These are phyloP conservation scores for Cheilosia vulpina DNA, from an alignment of 2,888 invertebrate genomes.

Conservation along the genomic window DNA sequence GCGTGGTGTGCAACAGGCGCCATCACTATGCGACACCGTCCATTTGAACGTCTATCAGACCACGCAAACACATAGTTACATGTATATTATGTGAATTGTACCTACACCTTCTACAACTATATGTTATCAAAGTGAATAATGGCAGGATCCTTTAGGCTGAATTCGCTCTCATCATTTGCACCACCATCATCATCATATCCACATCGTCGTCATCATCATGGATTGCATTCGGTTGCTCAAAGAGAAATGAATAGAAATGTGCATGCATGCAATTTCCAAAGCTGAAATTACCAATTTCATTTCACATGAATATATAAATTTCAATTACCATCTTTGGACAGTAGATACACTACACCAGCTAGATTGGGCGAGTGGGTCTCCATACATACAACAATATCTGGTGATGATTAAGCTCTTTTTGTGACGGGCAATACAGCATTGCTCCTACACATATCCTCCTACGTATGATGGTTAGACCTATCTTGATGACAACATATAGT, in stretches of 20 bases:
- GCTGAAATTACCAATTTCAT: slow-evolving; percentile 81
- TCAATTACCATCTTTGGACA: slow-evolving; percentile 74
- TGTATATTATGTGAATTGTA: neutral
- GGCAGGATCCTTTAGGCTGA: slow-evolving; percentile 63
- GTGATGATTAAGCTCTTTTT: slow-evolving; percentile 66
- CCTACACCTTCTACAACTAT: neutral
- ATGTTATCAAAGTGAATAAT: slow-evolving; percentile 52
- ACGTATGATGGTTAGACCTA: slow-evolving; percentile 17
- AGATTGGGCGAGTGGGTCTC: slow-evolving; percentile 61
- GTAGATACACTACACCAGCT: slow-evolving; percentile 54
- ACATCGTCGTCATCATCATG: slow-evolving; percentile 29
- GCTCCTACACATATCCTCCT: neutral
- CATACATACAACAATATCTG: slow-evolving; percentile 45
- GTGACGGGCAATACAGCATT: slow-evolving; percentile 23
- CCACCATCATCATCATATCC: slow-evolving; percentile 39
- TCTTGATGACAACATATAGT: slow-evolving; percentile 44
- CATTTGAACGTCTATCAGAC: too few species aligned
- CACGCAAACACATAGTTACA: neutral
- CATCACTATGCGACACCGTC: too few species aligned
- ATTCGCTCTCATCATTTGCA: slow-evolving; percentile 53
- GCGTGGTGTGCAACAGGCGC: neutral
- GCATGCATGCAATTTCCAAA: slow-evolving; percentile 73
- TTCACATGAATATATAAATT: slow-evolving; percentile 80
- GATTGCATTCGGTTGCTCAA: slow-evolving; percentile 69
- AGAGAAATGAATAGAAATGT: slow-evolving; percentile 73